A percentile compares a stretch with the other conserved stretches of the same genome.
Evolutionary conservation across 2,797 vertebrate genomes (phyloP).

Genomic region (Aeoliscus strigatus): DNA sequence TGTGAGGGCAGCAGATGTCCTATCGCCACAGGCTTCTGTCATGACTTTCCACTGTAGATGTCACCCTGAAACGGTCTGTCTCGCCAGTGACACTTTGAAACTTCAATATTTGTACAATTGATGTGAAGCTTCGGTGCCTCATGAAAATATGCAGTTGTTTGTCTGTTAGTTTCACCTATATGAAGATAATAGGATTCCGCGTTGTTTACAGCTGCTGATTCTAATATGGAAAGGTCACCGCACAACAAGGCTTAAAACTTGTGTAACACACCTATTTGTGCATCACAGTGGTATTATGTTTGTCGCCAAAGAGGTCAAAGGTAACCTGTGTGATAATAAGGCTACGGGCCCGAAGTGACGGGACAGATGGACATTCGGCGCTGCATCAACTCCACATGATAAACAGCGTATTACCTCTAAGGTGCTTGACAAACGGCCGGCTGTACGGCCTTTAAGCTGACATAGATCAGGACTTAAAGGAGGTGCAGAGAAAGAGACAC

Average conservation of each 20-base stretch:
- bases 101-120: too few relatives aligned
- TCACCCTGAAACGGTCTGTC: slow-evolving; percentile 34
- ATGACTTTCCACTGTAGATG: slow-evolving; percentile 28
- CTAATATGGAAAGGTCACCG: slow-evolving; percentile 26
- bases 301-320: slow-evolving; percentile 36
- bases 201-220: slow-evolving; percentile 39
- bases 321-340: slow-evolving; percentile 22
- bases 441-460: slow-evolving; percentile 25
- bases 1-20: slow-evolving; percentile 60
- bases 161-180: slow-evolving; percentile 17
- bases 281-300: slow-evolving; percentile 34
- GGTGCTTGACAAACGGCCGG: slow-evolving; percentile 21
- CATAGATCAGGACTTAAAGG: slow-evolving; percentile 14
- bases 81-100: slow-evolving; percentile 17
- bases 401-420: slow-evolving; percentile 24
- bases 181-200: slow-evolving; percentile 49
- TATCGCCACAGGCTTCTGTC: slow-evolving; percentile 21
- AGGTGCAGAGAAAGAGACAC: slow-evolving; percentile 17
- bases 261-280: slow-evolving; percentile 55
- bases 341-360: slow-evolving; percentile 24
- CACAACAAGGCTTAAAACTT: slow-evolving; percentile 51
- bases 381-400: slow-evolving; percentile 12
- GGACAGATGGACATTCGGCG: slow-evolving; percentile 22
- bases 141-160: too few relatives aligned
- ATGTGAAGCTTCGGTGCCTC: too few relatives aligned